These are phyloP conservation scores for Drepana falcataria DNA, from an alignment of 2,888 invertebrate species.

Conservation along the genomic window DNA sequence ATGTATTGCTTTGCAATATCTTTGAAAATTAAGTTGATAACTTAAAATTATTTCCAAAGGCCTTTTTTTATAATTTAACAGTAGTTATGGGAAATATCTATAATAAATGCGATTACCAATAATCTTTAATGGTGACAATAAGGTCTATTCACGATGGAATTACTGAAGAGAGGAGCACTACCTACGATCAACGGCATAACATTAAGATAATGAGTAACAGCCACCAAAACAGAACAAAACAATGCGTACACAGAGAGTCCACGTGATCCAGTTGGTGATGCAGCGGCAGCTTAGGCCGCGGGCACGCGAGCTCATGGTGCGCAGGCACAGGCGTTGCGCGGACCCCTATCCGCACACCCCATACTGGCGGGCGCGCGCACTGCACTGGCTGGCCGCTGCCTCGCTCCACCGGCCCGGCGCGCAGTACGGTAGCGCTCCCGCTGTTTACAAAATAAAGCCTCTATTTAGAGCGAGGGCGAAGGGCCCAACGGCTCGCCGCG, in stretches of 20 bases:
- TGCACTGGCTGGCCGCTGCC: slow-evolving; percentile 36
- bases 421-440: slow-evolving; percentile 65
- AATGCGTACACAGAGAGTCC: slow-evolving; percentile 70
- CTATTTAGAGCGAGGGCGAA: slow-evolving; percentile 75
- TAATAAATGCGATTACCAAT: no score
- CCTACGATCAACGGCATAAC: slow-evolving; percentile 14
- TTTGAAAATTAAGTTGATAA: no score
- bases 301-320: slow-evolving; percentile 33
- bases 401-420: slow-evolving; percentile 24
- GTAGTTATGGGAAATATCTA: no score
- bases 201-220: slow-evolving; percentile 2
- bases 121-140: no score
- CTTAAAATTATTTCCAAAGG: no score
- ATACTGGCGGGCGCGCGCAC: slow-evolving; percentile 58
- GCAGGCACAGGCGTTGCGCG: slow-evolving; percentile 18
- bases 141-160: no score
- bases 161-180: slow-evolving; percentile 10
- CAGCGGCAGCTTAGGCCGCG: slow-evolving; percentile 32
- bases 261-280: slow-evolving; percentile 49
- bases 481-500: slow-evolving; percentile 63
- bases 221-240: slow-evolving; percentile 35
- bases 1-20: no score
- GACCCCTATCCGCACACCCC: slow-evolving; percentile 48
- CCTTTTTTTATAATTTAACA: no score
- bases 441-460: slow-evolving; percentile 77